These are phyloP conservation scores for Microcebus ravelobensis DNA, from an alignment of 2,113 vertebrate species.

Conservation along the genomic window DNA sequence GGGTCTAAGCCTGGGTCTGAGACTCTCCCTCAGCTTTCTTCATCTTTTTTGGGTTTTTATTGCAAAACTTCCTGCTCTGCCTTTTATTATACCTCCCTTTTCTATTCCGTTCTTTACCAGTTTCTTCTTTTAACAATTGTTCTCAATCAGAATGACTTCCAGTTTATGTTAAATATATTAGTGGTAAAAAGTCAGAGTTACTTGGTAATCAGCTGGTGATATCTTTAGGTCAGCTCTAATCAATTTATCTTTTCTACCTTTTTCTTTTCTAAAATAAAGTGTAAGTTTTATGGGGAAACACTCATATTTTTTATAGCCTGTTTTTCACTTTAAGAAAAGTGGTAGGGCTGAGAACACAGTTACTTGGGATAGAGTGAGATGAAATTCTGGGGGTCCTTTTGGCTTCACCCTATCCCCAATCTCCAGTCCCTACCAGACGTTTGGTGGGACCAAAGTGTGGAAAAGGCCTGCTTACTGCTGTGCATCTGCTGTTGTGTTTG, in stretches of 20 bases:
- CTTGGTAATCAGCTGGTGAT: background rate
- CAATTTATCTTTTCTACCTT: background rate
- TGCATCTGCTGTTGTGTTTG: background rate
- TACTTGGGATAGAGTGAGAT: background rate
- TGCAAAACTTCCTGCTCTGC: background rate
- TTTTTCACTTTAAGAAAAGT: background rate
- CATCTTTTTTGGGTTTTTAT: background rate
- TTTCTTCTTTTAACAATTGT: conserved; percentile 27
- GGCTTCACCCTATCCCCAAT: background rate
- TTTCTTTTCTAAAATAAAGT: background rate
- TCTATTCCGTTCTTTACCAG: background rate
- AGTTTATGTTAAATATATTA: background rate
- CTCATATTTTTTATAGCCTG: background rate
- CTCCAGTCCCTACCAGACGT: background rate
- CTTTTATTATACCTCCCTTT: background rate
- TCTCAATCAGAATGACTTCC: background rate
- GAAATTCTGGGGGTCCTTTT: background rate
- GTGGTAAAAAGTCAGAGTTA: background rate
- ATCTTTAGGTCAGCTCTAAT: background rate
- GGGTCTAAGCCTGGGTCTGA: background rate
- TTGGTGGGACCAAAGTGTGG: background rate
- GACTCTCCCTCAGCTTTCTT: background rate
- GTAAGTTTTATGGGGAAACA: background rate
- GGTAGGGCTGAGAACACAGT: background rate
- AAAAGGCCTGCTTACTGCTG: fast-evolving